Percentiles rank a stretch among this genome's conserved stretches.
Conservation (phyloP, 1,140 invertebrate genomes). For the Drosophila yakuba region DNA sequence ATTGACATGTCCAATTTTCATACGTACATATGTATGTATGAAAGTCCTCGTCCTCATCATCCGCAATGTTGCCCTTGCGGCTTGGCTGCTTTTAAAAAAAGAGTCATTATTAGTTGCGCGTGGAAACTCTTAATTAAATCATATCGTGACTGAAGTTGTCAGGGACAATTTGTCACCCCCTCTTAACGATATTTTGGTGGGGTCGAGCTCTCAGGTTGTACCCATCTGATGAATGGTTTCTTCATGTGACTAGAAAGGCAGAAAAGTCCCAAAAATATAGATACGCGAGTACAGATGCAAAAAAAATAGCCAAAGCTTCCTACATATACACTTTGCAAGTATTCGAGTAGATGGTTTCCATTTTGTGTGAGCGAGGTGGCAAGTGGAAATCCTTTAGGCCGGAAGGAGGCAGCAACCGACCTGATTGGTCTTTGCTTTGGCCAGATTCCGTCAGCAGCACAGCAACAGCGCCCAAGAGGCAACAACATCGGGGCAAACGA, state of each 20-base stretch:
- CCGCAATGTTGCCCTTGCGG: slow-evolving; percentile 36
- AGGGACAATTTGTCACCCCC: slow-evolving; percentile 16
- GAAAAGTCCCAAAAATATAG: slow-evolving; percentile 2
- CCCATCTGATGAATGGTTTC: slow-evolving; percentile 76
- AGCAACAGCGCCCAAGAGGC: slow-evolving; percentile 27
- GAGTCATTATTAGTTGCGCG: slow-evolving; percentile 75
- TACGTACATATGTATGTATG: not conserved
- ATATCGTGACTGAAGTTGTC: slow-evolving; percentile 55
- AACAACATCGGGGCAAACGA: slow-evolving; percentile 64
- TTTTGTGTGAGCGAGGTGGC: slow-evolving; percentile 61
- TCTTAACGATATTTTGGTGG: slow-evolving; percentile 64
- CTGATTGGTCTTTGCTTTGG: slow-evolving; percentile 72
- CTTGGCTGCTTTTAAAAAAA: slow-evolving; percentile 36
- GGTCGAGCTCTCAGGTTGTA: slow-evolving; percentile 62
- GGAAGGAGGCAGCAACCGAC: slow-evolving; percentile 71
- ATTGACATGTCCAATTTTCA: too few relatives aligned
- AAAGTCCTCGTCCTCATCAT: not conserved
- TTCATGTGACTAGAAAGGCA: slow-evolving; percentile 65
- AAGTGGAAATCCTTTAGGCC: slow-evolving; percentile 77
- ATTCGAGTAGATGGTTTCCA: slow-evolving; percentile 72
- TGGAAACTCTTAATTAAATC: slow-evolving; percentile 81
- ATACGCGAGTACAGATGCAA: not conserved
- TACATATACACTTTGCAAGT: slow-evolving; percentile 66
- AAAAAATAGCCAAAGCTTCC: too few relatives aligned
- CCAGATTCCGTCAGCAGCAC: slow-evolving; percentile 74